phyloP scores from a whole-genome alignment of 2,888 invertebrate genomes.

The Campoletis raptor region DNA sequence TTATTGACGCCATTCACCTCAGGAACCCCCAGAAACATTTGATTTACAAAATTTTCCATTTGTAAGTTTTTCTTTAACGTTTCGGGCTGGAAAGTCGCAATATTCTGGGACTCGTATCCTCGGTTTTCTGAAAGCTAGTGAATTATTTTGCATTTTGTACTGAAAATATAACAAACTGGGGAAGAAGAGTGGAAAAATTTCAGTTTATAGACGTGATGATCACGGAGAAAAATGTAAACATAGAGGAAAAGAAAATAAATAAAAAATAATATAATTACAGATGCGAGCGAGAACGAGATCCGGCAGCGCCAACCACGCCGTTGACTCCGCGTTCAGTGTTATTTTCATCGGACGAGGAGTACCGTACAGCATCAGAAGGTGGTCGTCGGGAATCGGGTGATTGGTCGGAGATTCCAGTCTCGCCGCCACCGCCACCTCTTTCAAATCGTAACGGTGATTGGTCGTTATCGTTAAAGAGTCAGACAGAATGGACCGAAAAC shows the following conservation, averaged over 20 bases:
- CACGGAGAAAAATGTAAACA: neutral
- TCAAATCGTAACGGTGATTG: conserved; percentile 77
- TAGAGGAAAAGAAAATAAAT: too few relatives aligned
- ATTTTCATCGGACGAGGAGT: conserved; percentile 95
- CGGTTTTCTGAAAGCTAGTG: neutral
- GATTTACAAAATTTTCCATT: too few relatives aligned
- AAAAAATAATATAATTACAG: neutral
- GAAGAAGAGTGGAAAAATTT: neutral
- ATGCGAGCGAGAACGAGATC: conserved; percentile 81
- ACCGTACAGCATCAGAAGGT: conserved; percentile 94
- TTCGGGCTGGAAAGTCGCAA: too few relatives aligned
- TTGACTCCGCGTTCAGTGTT: conserved; percentile 89
- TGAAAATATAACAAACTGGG: too few relatives aligned
- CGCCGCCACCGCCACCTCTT: conserved; percentile 84
- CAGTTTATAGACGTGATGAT: neutral
- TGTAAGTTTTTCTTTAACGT: too few relatives aligned
- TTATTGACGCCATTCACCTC: too few relatives aligned
- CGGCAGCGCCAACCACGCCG: conserved; percentile 88
- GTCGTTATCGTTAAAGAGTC: conserved; percentile 76
- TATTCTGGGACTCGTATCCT: too few relatives aligned
- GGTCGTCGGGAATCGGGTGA: conserved; percentile 93
- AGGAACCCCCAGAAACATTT: too few relatives aligned
- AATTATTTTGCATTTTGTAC: neutral
- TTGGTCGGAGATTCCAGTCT: conserved; percentile 90
- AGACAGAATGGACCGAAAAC: conserved; percentile 79